Base-by-base conservation (phyloP, 1,140 invertebrate species). In the Tachypleus tridentatus region DNA sequence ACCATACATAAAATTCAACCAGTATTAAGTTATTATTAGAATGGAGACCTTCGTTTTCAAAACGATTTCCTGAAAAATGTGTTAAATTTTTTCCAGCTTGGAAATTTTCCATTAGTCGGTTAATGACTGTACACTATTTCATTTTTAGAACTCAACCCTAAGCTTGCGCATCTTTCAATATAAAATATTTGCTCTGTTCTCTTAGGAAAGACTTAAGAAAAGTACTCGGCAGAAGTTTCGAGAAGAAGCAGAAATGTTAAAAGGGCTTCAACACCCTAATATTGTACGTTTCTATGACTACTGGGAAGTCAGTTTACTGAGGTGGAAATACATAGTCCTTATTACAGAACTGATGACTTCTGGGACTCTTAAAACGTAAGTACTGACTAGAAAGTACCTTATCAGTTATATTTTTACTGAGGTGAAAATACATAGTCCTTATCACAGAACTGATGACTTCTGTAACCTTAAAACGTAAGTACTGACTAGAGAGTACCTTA, bases 311-410 rank as follows among this genome's bases (percentile, higher is more conserved):
- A 86, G 86, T 53, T 85, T 90, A 66, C 67, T 75, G 54, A 92
- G 93, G 79, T 86, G 90, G 75, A 97, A 96, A 81, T 97, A 96
- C 29, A 29, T 29, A 29, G 29, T 29, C 29, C 29, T 29, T 29
- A 96, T 99, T 72, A 99, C 97, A 49, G 97, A 99, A 80, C 84
- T 99, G 56, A 99, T 99, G 97, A 93, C 97, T 66, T 98, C 94
- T 64, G 97, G 97, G 72, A 99, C 97, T 56, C n/a, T 99, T 7
- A 98, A 99, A 85, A 93, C 93, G 88, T 96, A 84, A 83, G 82
- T 81, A 66, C 63, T 58, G 29, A 29, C 29, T 29, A 29, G 29
- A 29, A 29, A 29, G 29, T 29, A 29, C 29, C 29, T 29, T 29
- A 29, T 29, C 29, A 1, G 29, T 29, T 29, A 29, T 29, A 29